Evolutionary conservation across 2,888 invertebrate genomes (phyloP), one percentile per base, ranked within the genome.

Genomic region (Thereva nobilitata): DNA sequence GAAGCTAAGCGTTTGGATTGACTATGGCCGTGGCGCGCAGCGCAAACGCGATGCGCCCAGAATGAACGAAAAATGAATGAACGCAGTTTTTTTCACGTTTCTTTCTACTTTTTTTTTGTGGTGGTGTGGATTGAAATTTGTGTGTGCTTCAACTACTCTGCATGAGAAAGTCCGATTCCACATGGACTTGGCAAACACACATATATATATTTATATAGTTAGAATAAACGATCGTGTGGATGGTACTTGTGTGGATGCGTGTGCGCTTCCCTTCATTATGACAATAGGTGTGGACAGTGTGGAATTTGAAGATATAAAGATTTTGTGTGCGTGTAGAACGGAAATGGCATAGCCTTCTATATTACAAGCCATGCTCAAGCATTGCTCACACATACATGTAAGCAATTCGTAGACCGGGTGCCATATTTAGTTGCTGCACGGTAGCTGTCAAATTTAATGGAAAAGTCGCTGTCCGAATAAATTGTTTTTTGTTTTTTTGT

Each of bases 31-130:
- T 49, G n/a, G 49, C 38, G 38, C 55, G 53, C n/a, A 10, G 49
- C 55, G 53, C 64, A 47, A 47, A 47, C 54, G 35, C 54, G 38
- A 45, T 54, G 8, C 9, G 65, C 49, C 12, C 55, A 65, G 65
- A 65, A 65, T 65, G 65, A 65, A 65, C 65, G 65, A 65, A 65
- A 65, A 65, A 54, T 65, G 65, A 65, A 65, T 65, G 65, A 65
- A 65, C 54, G 45, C 53, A 34, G 5, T 41, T 56, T 56, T 55
- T 41, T 23, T 41, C 44, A 35, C 53, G 64, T 44, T 41, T 59
- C 35, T 50, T 61, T 10, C n/a, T 41, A 38, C 34, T 47, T 37
- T 38, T 65, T 55, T 47, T 44, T 64, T 47, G 3, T 8, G 38
- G 9, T 52, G 47, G 47, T 54, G 55, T 65, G 35, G 55, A n/a